Conservation (phyloP, 2,113 vertebrate species). For the Pogonocichla stellata region DNA sequence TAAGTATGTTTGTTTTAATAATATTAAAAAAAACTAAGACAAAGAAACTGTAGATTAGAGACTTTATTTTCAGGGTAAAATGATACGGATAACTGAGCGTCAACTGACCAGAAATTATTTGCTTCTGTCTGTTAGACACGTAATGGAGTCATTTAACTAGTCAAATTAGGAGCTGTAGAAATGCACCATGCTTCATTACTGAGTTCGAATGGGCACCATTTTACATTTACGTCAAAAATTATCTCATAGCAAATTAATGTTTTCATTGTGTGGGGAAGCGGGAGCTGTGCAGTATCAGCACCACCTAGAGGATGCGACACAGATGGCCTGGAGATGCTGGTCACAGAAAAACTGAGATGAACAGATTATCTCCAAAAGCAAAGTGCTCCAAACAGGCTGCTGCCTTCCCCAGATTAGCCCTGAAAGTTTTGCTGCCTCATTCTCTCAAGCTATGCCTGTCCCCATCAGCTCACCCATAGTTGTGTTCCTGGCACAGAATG, state of each 20-base stretch:
- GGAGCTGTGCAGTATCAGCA: constrained; percentile 83
- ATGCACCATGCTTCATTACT: constrained; percentile 99
- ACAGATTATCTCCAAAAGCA: neutral
- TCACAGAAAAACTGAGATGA: neutral
- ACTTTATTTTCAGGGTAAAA: constrained; percentile 90
- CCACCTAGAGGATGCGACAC: constrained; percentile 86
- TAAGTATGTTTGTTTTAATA: constrained; percentile 78
- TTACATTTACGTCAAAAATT: constrained; percentile 99
- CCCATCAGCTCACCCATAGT: fast-evolving
- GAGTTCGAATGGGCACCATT: constrained; percentile 98
- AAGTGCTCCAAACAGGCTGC: neutral
- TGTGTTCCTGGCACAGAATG: fast-evolving
- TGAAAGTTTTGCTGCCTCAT: neutral
- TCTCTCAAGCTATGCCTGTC: fast-evolving
- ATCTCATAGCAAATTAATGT: constrained; percentile 99
- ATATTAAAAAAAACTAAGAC: constrained; percentile 76
- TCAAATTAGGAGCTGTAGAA: constrained; percentile 98
- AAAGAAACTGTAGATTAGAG: constrained; percentile 84
- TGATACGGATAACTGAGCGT: constrained; percentile 98
- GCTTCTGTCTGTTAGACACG: constrained; percentile 99
- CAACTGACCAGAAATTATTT: constrained; percentile 99
- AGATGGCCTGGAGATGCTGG: neutral
- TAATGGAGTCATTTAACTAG: constrained; percentile 99
- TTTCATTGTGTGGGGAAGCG: constrained; percentile 89
- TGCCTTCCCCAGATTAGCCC: neutral